Conservation (phyloP, 2,797 vertebrate species). For the Rhodeus uyekii region DNA sequence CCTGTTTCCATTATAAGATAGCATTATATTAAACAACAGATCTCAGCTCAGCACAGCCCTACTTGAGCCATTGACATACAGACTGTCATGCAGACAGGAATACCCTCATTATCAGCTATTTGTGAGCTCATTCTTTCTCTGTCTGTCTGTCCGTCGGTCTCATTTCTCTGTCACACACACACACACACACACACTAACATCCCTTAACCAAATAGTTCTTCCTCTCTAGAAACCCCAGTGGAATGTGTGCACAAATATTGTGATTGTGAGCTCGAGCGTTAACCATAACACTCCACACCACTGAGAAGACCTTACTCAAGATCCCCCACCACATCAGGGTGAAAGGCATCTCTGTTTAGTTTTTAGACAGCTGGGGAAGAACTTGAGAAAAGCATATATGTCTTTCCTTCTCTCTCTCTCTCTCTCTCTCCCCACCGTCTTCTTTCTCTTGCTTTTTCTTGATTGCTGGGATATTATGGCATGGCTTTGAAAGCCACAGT, state of each 20-base stretch:
- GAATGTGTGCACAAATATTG: constrained; percentile 69
- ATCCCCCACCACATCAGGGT: constrained; percentile 51
- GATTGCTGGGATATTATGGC: constrained; percentile 51
- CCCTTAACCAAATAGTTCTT: constrained; percentile 54
- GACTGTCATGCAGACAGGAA: constrained; percentile 43
- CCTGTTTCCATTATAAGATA: constrained; percentile 1
- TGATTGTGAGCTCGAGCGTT: constrained; percentile 69
- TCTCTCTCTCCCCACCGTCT: not conserved
- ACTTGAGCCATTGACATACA: constrained; percentile 18
- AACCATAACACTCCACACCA: constrained; percentile 67
- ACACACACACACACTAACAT: constrained; percentile 45
- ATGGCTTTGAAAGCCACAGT: constrained; percentile 55
- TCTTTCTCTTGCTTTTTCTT: constrained; percentile 33
- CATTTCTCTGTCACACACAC: constrained; percentile 54
- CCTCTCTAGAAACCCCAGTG: constrained; percentile 61
- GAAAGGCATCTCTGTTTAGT: constrained; percentile 58
- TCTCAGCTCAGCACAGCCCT: constrained; percentile 5
- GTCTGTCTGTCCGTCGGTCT: constrained; percentile 45
- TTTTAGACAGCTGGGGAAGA: constrained; percentile 53
- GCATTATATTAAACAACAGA: constrained; percentile 25
- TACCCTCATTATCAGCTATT: constrained; percentile 39
- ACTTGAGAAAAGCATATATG: constrained; percentile 48
- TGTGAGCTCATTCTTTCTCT: constrained; percentile 33
- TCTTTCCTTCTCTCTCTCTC: constrained; percentile 3
- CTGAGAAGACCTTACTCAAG: constrained; percentile 37